Conservation (phyloP, 2,797 vertebrate species). For the Lepilemur septentrionalis region DNA sequence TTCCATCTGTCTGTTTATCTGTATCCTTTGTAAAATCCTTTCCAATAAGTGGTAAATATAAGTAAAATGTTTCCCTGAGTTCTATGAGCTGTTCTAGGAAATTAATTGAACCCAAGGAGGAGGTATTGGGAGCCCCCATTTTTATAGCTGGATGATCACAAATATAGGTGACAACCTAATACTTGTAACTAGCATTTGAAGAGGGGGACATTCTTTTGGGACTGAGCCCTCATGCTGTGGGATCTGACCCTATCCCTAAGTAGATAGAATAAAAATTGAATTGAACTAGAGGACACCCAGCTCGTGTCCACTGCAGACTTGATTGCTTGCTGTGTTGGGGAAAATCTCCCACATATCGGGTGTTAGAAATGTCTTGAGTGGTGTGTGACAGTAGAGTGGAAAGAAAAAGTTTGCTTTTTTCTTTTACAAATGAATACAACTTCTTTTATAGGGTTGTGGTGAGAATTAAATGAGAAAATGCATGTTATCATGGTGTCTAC, state of each 20-base stretch:
- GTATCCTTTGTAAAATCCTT: not conserved
- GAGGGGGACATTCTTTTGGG: not conserved
- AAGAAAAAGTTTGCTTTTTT: not conserved
- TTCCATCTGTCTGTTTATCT: not conserved
- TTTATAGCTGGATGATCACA: not conserved
- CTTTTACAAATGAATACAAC: not conserved
- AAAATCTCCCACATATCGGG: not conserved
- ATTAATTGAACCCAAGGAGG: not conserved
- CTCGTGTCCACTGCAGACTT: not conserved
- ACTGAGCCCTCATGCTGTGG: not conserved
- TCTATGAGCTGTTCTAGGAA: not conserved
- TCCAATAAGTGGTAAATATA: not conserved
- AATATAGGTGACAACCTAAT: not conserved
- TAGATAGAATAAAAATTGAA: not conserved
- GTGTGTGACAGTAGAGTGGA: not conserved
- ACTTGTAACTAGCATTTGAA: not conserved
- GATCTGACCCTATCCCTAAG: not conserved
- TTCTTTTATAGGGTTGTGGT: not conserved
- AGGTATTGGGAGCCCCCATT: not conserved
- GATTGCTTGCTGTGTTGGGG: not conserved
- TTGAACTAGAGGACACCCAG: not conserved
- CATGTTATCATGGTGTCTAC: not conserved
- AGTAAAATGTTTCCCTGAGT: not conserved
- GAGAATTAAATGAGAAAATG: not conserved
- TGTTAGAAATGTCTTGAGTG: not conserved